Conservation (phyloP, 2,113 vertebrate genomes). For the Neogale vison region DNA sequence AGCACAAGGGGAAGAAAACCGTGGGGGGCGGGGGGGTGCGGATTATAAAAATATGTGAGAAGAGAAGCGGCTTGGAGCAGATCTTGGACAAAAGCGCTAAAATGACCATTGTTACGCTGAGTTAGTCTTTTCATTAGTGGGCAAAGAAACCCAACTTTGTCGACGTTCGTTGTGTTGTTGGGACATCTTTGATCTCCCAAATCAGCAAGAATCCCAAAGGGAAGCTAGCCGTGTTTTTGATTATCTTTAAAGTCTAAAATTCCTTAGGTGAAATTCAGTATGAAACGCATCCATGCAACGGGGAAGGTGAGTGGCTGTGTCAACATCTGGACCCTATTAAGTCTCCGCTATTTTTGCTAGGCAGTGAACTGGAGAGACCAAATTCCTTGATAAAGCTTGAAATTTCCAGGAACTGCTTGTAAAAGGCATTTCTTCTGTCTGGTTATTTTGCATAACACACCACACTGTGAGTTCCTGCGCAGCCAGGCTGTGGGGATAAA, state of each 20-base stretch:
- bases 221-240: slow-evolving; percentile 86
- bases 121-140: slow-evolving; percentile 77
- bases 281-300: slow-evolving; percentile 86
- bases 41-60: slow-evolving; percentile 74
- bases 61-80: slow-evolving; percentile 45
- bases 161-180: slow-evolving; percentile 74
- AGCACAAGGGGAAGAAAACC: slow-evolving; percentile 66
- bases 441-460: slow-evolving; percentile 80
- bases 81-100: slow-evolving; percentile 68
- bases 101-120: slow-evolving; percentile 59
- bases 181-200: slow-evolving; percentile 84
- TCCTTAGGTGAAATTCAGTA: slow-evolving; percentile 90
- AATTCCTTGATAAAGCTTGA: slow-evolving; percentile 87
- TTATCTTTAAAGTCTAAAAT: slow-evolving; percentile 90
- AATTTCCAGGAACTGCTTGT: slow-evolving; percentile 86
- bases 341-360: slow-evolving; percentile 84
- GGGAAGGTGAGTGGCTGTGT: slow-evolving; percentile 86
- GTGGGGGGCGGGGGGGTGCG: neutral
- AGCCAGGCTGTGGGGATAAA: slow-evolving; percentile 53
- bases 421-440: slow-evolving; percentile 85
- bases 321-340: slow-evolving; percentile 89
- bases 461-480: slow-evolving; percentile 24
- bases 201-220: slow-evolving; percentile 86
- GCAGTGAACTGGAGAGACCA: slow-evolving; percentile 88
- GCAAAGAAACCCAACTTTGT: slow-evolving; percentile 73